phyloP scores from a whole-genome alignment of 2,113 vertebrate species.

The Pelmatolapia mariae region DNA sequence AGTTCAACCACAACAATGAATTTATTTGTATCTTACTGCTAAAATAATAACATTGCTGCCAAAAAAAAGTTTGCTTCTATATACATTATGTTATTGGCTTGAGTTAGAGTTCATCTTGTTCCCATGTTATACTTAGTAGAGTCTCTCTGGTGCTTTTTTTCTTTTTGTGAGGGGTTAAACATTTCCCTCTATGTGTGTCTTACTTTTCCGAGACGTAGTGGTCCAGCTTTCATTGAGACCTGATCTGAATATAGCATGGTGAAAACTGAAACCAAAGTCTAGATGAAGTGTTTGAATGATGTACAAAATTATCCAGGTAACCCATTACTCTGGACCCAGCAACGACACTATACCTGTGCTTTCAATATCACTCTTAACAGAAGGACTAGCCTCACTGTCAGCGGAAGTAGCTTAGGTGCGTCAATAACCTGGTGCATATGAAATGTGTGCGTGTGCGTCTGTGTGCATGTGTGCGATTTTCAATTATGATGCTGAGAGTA shows the following conservation, averaged over 20 bases:
- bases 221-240: constrained; percentile 18
- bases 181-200: not conserved
- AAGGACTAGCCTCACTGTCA: constrained; percentile 67
- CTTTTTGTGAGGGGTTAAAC: not conserved
- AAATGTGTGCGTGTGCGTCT: not conserved
- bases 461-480: constrained; percentile 1
- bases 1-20: constrained; percentile 4
- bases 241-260: constrained; percentile 41
- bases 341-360: constrained; percentile 78
- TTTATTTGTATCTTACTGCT: constrained; percentile 16
- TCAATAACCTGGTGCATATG: constrained; percentile 46
- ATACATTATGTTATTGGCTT: constrained; percentile 43
- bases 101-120: constrained; percentile 23
- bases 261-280: constrained; percentile 72
- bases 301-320: constrained; percentile 69
- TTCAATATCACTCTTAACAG: constrained; percentile 62
- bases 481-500: constrained; percentile 20
- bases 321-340: constrained; percentile 78
- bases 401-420: constrained; percentile 58
- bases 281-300: constrained; percentile 65
- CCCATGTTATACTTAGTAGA: constrained; percentile 33
- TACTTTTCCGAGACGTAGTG: not conserved
- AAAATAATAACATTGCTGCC: constrained; percentile 12
- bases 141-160: constrained; percentile 42
- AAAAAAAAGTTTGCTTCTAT: constrained; percentile 19